Percentiles rank a stretch among this genome's conserved stretches.
These are phyloP conservation scores for Metridium senile DNA, from an alignment of 92 coral and sea anemone genomes.

Conservation along the genomic window DNA sequence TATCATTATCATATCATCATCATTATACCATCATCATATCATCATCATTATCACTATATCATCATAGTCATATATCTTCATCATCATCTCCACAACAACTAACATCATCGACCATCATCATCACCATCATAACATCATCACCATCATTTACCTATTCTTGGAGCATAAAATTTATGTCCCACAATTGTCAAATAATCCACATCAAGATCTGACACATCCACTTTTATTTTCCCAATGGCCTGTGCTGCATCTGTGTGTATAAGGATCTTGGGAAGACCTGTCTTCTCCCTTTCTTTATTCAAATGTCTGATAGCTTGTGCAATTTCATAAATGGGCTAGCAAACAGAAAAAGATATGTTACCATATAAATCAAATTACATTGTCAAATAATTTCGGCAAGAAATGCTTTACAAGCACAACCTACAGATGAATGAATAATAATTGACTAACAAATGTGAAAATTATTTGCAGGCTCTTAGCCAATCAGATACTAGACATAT, in stretches of 20 bases:
- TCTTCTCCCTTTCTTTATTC: slow-evolving; percentile 45
- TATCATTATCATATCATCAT: too few species aligned
- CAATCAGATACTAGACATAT: too few species aligned
- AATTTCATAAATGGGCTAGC: slow-evolving; percentile 80
- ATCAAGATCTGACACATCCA: slow-evolving; percentile 74
- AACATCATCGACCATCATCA: not conserved
- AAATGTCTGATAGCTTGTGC: slow-evolving; percentile 53
- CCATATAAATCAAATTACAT: too few species aligned
- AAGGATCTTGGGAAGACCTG: slow-evolving; percentile 68
- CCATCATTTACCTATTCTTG: slow-evolving; percentile 81
- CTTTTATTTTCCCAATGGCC: slow-evolving; percentile 88
- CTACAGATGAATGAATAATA: too few species aligned
- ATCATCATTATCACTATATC: too few species aligned
- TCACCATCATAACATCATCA: not conserved
- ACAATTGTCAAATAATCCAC: slow-evolving; percentile 94
- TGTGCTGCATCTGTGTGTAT: slow-evolving; percentile 99
- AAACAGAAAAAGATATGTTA: not conserved
- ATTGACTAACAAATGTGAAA: too few species aligned
- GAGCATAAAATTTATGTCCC: slow-evolving; percentile 97
- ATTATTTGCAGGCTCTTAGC: too few species aligned
- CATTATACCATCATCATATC: too few species aligned
- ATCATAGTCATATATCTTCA: too few species aligned
- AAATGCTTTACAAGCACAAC: too few species aligned
- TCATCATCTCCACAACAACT: too few species aligned
- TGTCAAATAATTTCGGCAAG: too few species aligned